Base-by-base conservation (phyloP, 2,113 vertebrate genomes). In the Zonotrichia leucophrys region DNA sequence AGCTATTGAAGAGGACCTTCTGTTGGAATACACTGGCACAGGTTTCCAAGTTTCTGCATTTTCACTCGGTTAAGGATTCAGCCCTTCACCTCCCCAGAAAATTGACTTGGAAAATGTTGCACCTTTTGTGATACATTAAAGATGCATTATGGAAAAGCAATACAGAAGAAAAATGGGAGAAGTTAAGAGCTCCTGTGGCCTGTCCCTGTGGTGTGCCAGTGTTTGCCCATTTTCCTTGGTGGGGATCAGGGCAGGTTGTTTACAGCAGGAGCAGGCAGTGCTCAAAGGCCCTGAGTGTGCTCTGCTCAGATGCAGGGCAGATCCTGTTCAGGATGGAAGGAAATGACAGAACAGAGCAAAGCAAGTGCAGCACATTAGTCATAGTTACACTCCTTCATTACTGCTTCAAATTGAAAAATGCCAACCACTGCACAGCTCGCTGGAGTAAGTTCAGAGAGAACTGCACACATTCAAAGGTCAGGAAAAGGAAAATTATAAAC, bases 321-420 rank as follows among this genome's bases (percentile, higher is more conserved):
- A 76, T 76, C 31, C 49, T 4, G 3, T 52, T 87, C 84, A 70
- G 91, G 74, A 87, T 63, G 75, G 73, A 83, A 93, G 89, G 77
- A 95, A 95, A 92, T 64, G 49, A 74, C 92, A 94, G 90, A 74
- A 79, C 31, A 90, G 70, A 89, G 87, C 74, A 75, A 50, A 78
- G 59, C 72, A 52, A 74, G 90, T 66, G 44, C 5, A 33, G 68
- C 64, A 69, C 82, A 93, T 96, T 96, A 95, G 87, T 96, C 94
- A 94, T 87, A 92, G 94, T 94, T 95, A 82, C 88, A 89, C 93
- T 94, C 87, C 94, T 96, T 96, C 95, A 92, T 96, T 97, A 94
- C 87, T 83, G 92, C 92, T 92, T 89, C 96, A 88, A 96, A 96
- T 82, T 97, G 97, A 97, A 96, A 97, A 97, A 98, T 97, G 94